Evolutionary conservation across 1,140 invertebrate genomes (phyloP).

Genomic region (Chymomyza costata): DNA sequence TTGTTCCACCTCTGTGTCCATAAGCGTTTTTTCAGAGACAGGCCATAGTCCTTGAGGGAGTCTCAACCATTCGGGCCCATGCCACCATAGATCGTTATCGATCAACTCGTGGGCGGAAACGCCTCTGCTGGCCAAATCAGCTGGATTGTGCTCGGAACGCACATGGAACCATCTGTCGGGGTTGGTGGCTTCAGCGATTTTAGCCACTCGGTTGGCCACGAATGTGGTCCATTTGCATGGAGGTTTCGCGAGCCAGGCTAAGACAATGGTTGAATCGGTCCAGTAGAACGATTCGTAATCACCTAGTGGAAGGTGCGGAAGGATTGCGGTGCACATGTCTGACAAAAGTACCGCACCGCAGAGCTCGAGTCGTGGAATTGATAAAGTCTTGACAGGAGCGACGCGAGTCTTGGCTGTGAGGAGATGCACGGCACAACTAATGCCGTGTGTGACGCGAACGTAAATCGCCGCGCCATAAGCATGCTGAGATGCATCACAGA

Average conservation of each 20-base stretch:
- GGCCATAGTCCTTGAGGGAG: neutral
- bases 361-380: too few species aligned
- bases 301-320: too few species aligned
- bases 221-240: constrained; percentile 13
- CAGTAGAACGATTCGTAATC: too few species aligned
- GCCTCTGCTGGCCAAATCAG: constrained; percentile 1
- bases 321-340: too few species aligned
- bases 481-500: too few species aligned
- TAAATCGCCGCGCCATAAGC: too few species aligned
- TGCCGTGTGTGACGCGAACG: too few species aligned
- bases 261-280: neutral
- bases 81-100: constrained; percentile 2
- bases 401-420: too few species aligned
- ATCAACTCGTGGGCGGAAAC: neutral
- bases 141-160: constrained; percentile 2
- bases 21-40: neutral
- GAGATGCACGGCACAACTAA: too few species aligned
- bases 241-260: neutral
- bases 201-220: constrained; percentile 3
- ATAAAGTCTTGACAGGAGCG: too few species aligned
- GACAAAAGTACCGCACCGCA: too few species aligned
- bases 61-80: constrained; percentile 1
- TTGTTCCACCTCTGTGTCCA: too few species aligned
- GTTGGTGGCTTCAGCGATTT: neutral
- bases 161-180: neutral